Conservation (phyloP, 2,113 vertebrate species). For the Lipophrys pholis region DNA sequence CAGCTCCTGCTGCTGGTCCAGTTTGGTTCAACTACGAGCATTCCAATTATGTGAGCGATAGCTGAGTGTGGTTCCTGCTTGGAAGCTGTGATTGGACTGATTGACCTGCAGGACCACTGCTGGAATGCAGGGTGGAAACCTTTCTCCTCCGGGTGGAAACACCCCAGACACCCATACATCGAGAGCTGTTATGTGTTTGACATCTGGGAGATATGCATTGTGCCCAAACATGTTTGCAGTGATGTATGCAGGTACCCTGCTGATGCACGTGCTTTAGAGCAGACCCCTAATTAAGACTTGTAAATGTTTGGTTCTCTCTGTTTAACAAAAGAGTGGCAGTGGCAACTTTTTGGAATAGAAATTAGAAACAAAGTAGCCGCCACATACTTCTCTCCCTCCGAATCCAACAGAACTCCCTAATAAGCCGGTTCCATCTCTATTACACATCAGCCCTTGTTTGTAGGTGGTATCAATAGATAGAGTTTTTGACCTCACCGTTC, state of each 20-base stretch:
- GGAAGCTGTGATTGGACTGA: slow-evolving; percentile 42
- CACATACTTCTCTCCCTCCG: neutral
- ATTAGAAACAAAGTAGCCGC: neutral
- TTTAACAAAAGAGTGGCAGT: too few relatives aligned
- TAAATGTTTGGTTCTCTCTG: too few relatives aligned
- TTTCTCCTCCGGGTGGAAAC: slow-evolving; percentile 25
- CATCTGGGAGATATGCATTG: slow-evolving; percentile 39
- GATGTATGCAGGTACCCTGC: neutral
- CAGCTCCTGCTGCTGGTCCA: slow-evolving; percentile 3
- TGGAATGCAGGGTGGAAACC: slow-evolving; percentile 52
- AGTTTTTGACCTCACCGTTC: slow-evolving; percentile 23
- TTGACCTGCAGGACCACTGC: slow-evolving; percentile 30
- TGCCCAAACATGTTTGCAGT: slow-evolving; percentile 13
- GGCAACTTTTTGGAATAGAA: slow-evolving; percentile 1
- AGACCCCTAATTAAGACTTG: neutral
- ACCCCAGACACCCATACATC: slow-evolving; percentile 41
- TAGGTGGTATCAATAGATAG: slow-evolving; percentile 18
- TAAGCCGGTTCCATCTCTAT: slow-evolving; percentile 18
- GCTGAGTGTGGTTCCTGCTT: slow-evolving; percentile 60
- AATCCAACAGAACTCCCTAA: slow-evolving; percentile 2
- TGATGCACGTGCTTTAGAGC: neutral
- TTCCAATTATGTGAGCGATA: slow-evolving; percentile 56
- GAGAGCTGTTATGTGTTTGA: slow-evolving; percentile 56
- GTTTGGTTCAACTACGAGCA: slow-evolving; percentile 29
- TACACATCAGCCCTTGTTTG: slow-evolving; percentile 19